Evolutionary conservation across 2,888 invertebrate genomes (phyloP).

Genomic region (Drosophila mayaguana): DNA sequence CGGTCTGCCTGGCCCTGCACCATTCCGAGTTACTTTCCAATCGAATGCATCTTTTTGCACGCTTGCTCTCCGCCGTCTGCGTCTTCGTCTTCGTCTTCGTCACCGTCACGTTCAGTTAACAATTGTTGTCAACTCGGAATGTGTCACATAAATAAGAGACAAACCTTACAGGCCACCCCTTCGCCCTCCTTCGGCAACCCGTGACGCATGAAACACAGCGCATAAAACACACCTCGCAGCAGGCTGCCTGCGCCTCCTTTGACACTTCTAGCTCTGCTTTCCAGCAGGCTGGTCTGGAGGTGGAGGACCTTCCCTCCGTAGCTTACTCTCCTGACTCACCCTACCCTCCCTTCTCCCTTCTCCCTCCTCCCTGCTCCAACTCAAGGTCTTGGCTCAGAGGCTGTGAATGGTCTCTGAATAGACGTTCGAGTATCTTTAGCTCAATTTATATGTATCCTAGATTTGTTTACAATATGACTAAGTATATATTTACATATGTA

Average conservation of each 20-base stretch:
- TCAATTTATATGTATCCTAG: neutral
- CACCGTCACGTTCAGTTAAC: constrained; percentile 23
- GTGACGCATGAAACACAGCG: constrained; percentile 18
- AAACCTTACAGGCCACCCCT: constrained; percentile 35
- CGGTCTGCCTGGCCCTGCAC: neutral
- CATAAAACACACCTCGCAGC: constrained; percentile 36
- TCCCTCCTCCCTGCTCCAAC: neutral
- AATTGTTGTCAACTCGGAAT: constrained; percentile 51
- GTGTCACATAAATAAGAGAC: constrained; percentile 63
- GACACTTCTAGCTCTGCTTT: neutral
- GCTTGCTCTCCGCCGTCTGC: constrained; percentile 10
- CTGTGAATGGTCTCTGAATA: neutral
- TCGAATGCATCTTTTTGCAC: constrained; percentile 51
- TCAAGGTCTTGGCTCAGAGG: neutral
- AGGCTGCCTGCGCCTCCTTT: constrained; percentile 23
- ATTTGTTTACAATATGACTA: neutral
- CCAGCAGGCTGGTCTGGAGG: neutral
- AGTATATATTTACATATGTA: neutral
- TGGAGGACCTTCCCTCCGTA: neutral
- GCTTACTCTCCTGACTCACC: neutral
- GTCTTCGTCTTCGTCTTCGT: constrained; percentile 8
- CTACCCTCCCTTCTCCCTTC: neutral
- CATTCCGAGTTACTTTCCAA: constrained; percentile 51
- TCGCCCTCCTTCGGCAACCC: constrained; percentile 17
- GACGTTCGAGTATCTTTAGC: neutral